Evolutionary conservation across 2,888 invertebrate species (phyloP).

Genomic region (Synergus japonicus): DNA sequence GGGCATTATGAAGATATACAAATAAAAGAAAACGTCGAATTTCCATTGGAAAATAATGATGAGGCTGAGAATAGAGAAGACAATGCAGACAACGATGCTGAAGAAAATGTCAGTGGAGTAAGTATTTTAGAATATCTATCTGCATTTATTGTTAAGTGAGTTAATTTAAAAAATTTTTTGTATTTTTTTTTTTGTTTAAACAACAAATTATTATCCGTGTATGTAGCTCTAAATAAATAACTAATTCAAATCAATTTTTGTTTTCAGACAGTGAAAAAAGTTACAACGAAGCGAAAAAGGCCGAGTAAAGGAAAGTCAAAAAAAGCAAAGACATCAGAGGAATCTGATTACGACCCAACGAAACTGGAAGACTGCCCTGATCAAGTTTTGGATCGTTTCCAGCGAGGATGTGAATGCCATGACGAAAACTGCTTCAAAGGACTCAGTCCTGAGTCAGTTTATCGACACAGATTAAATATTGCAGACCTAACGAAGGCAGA

Average conservation of each 20-base stretch:
- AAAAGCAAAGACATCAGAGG: constrained; percentile 75
- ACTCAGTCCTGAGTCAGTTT: constrained; percentile 87
- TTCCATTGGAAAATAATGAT: not conserved
- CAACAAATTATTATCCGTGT: not conserved
- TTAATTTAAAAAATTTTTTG: too few relatives aligned
- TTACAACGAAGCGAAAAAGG: constrained; percentile 54
- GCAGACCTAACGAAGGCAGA: constrained; percentile 89
- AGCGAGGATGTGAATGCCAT: constrained; percentile 87
- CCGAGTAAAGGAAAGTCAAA: constrained; percentile 77
- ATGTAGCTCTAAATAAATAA: not conserved
- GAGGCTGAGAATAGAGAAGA: not conserved
- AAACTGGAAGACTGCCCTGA: constrained; percentile 85
- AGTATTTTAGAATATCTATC: not conserved
- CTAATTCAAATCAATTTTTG: not conserved
- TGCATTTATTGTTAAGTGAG: not conserved
- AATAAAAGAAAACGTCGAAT: not conserved
- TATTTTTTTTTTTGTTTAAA: not conserved
- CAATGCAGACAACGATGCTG: not conserved
- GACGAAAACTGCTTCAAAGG: constrained; percentile 87
- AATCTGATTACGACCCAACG: constrained; percentile 80
- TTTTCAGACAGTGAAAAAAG: constrained; percentile 1
- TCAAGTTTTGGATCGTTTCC: constrained; percentile 85
- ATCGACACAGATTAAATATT: constrained; percentile 87
- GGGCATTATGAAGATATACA: not conserved
- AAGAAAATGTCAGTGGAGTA: constrained; percentile 6